Percentiles rank a stretch among this genome's conserved stretches.
Evolutionary conservation across 2,113 vertebrate species (phyloP).

Genomic region (human): GRCh38 chr1:178406501-178407000

Average conservation of each 20-base stretch:
- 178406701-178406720: too few species aligned
- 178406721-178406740: neutral
- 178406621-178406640: constrained; percentile 35
- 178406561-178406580: neutral
- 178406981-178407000: neutral
- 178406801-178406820: neutral
- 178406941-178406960: constrained; percentile 39
- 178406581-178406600: neutral
- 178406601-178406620: neutral
- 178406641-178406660: constrained; percentile 16
- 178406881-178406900: neutral
- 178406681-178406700: constrained; percentile 13
- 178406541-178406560: constrained; percentile 1
- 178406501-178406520: neutral
- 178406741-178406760: neutral
- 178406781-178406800: neutral
- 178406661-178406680: neutral
- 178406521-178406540: neutral
- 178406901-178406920: constrained; percentile 1
- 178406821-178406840: neutral
- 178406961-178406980: neutral
- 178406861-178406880: neutral
- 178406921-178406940: constrained; percentile 28
- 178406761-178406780: neutral
- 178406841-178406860: neutral